A percentile compares a stretch with the other conserved stretches of the same genome.
These are phyloP conservation scores for Platynereis dumerilii DNA, from an alignment of 2,888 invertebrate species.

Conservation along the genomic window DNA sequence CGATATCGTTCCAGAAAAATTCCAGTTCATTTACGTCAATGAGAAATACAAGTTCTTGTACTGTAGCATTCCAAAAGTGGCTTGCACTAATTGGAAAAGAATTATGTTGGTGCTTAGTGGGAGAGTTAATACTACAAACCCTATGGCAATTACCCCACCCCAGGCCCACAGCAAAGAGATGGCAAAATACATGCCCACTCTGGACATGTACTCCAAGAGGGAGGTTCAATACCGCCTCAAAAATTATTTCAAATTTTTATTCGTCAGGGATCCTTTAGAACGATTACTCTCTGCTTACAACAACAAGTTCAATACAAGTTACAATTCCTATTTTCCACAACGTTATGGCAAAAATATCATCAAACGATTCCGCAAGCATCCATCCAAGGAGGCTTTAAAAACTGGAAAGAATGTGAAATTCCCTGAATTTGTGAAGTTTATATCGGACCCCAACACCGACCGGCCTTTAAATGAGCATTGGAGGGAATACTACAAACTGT, in stretches of 20 bases:
- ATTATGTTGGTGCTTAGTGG: conserved; percentile 82
- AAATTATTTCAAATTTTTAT: conserved; percentile 83
- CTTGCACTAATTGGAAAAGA: conserved; percentile 94
- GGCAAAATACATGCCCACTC: conserved; percentile 18
- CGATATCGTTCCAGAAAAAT: background rate
- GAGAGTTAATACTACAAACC: conserved; percentile 45
- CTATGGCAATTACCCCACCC: background rate
- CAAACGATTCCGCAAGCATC: conserved; percentile 72
- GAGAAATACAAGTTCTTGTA: conserved; percentile 84
- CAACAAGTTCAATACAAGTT: conserved; percentile 77
- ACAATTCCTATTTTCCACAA: conserved; percentile 74
- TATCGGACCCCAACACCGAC: conserved; percentile 66
- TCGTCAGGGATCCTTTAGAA: conserved; percentile 90
- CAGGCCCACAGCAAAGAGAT: conserved; percentile 21
- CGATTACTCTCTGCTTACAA: conserved; percentile 86
- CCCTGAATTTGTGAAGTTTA: conserved; percentile 69
- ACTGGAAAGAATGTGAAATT: conserved; percentile 78
- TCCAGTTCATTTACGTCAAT: conserved; percentile 69
- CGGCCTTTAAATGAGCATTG: conserved; percentile 81
- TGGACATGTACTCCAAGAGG: conserved; percentile 66
- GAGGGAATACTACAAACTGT: conserved; percentile 81
- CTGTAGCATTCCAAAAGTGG: conserved; percentile 90
- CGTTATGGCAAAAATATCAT: conserved; percentile 75
- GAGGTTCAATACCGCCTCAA: conserved; percentile 74
- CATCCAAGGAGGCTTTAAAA: conserved; percentile 43